Evolutionary conservation across 2,888 invertebrate species (phyloP).

Genomic region (Dryadula phaetusa): DNA sequence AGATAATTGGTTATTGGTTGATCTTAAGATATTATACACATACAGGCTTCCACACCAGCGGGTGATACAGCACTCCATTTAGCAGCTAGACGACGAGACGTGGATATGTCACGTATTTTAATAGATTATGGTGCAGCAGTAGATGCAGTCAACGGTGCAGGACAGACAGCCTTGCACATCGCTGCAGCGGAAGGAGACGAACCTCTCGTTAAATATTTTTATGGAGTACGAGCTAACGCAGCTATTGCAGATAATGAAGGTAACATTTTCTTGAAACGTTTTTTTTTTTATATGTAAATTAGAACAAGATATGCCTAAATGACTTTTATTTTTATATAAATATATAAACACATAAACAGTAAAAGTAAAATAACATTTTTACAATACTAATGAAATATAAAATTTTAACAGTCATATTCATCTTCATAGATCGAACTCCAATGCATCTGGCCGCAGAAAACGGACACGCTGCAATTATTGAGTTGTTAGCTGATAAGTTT

Average conservation of each 20-base stretch:
- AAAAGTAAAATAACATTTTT: not conserved
- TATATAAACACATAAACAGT: not conserved
- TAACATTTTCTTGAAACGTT: constrained; percentile 52
- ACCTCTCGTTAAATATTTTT: constrained; percentile 96
- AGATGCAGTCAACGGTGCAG: constrained; percentile 96
- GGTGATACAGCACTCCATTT: constrained; percentile 98
- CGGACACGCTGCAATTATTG: constrained; percentile 97
- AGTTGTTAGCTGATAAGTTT: constrained; percentile 98
- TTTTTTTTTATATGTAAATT: not conserved
- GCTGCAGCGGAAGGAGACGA: constrained; percentile 98
- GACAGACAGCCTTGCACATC: constrained; percentile 97
- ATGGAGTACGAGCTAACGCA: constrained; percentile 96
- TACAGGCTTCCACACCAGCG: constrained; percentile 89
- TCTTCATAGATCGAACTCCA: constrained; percentile 92
- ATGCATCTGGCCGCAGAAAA: constrained; percentile 99
- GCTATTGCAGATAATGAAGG: constrained; percentile 97
- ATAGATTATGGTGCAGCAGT: constrained; percentile 96
- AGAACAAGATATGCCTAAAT: not conserved
- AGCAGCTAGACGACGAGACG: constrained; percentile 95
- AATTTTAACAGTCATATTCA: not conserved
- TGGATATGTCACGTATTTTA: constrained; percentile 96
- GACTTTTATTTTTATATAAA: not conserved
- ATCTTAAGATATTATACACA: constrained; percentile 53
- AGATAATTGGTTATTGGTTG: not conserved
- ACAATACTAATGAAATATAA: not conserved